Evolutionary conservation across 1,140 invertebrate species (phyloP), one percentile per base, ranked within the genome.

Genomic region (Sipha flava): DNA sequence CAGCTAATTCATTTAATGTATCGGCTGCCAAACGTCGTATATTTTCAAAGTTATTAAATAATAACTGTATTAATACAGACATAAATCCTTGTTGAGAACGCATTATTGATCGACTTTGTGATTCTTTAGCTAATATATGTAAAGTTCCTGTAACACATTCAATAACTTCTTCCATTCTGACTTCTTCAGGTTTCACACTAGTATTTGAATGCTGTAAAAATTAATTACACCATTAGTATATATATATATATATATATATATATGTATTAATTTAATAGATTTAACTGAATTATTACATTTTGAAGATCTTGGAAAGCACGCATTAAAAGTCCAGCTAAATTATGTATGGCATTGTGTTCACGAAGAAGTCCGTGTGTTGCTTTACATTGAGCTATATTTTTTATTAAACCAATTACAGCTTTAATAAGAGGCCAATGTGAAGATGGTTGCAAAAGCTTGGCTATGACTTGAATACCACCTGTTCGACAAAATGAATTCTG

Each of bases 131-230:
- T n/a, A 99, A 88, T 84, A 98, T 98, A 85, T 99, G 97, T 64
- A 99, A 89, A 43, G 97, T 97, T 3, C 97, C 97, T 16, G 98
- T 96, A 26, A 95, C 96, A 57, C 96, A 96, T 86, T 98, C 97
- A 10, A 98, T 95, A 80, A 99, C 98, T 86, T 98, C 97, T 84
- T 98, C 97, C 97, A 99, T 98, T 40, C 96, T 89, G 1, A 98
- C 96, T 77, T 96, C 96, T 87, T 98, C 96, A 2, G 95, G 94
- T 86, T 97, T 97, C 2, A 93, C 92, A 10, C 89, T 87, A 91
- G 34, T 92, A 90, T 79, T 68, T 54, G 81, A 54, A 66, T 80
- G 49, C 90, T 91, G 37, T 91, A 93, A 21, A 91, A 90, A 79
- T 93, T 90, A 81, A n/a, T n/a, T 77, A 45, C 16, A 40, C 29